Base-by-base conservation (phyloP, 1,140 invertebrate species). In the Pollicipes pollicipes region DNA sequence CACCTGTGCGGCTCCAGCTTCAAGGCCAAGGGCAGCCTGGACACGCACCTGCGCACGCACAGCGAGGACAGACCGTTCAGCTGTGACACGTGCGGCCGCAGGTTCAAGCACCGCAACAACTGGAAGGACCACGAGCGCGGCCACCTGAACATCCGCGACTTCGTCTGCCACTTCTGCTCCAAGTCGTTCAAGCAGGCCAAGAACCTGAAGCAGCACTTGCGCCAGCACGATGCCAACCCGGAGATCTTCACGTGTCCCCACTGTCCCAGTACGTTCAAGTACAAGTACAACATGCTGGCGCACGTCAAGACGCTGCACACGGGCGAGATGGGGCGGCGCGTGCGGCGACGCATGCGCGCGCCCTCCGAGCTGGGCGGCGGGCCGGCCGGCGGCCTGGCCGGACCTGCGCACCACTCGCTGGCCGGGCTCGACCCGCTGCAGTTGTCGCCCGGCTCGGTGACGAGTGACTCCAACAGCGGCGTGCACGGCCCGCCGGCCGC, bases 1-100 rank as follows among this genome's bases (percentile, higher is more conserved):
- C 64, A 66, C 28, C 64, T 66, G 64, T 66, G 64, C 64, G 64
- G 64, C 64, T 27, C 64, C 64, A 66, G 64, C 28, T 66, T 66
- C 66, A 73, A 73, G 63, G 73, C 73, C 37, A 79, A 79, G 74
- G 76, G 78, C 37, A 78, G 77, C 28, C 75, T 79, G 58, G 77
- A 78, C 68, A 77, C 77, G 63, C 78, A 79, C 68, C 75, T 79
- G 73, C 77, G 77, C 31, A 79, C 78, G 58, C 78, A 79, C 68
- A 79, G 78, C n/a, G 77, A 77, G 24, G 72, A 75, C 58, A 75
- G 75, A 63, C 75, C 76, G 26, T 77, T 73, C 72, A 70, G 71
- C 3, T 77, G 76, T 31, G 74, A 75, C 24, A 67, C 68, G 3
- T 77, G 76, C 35, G 73, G 74, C 0, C 76, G 76, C 35, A 72